Evolutionary conservation across 2,113 vertebrate species (phyloP).

Genomic region (Cettia cetti): DNA sequence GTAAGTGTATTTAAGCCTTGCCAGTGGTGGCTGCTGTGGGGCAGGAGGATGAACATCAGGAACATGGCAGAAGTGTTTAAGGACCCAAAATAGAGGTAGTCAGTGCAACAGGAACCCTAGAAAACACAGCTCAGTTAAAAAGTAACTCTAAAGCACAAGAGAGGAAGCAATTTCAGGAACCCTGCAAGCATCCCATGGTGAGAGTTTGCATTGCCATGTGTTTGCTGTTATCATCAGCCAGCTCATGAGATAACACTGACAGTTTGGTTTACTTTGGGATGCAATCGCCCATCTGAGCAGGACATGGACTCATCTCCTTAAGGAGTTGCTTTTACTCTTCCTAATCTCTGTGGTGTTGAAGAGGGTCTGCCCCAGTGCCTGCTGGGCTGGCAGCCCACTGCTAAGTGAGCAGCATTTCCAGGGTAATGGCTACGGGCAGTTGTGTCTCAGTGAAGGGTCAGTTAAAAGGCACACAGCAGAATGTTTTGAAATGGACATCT

Average conservation of each 20-base stretch:
- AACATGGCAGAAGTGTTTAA: background rate
- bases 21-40: background rate
- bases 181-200: accelerated
- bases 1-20: background rate
- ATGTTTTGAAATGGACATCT: constrained; percentile 67
- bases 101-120: accelerated
- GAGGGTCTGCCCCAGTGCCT: background rate
- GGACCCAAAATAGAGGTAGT: background rate
- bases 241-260: background rate
- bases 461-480: constrained; percentile 27
- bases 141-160: background rate
- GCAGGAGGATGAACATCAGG: background rate
- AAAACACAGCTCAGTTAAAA: background rate
- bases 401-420: background rate
- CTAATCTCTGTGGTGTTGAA: background rate
- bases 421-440: background rate
- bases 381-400: background rate
- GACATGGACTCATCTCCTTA: background rate
- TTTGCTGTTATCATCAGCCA: background rate
- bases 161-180: background rate
- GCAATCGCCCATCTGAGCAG: background rate
- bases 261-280: background rate
- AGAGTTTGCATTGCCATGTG: background rate
- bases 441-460: background rate
- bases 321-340: background rate